A percentile compares a stretch with the other conserved stretches of the same genome.
phyloP scores from a whole-genome alignment of 1,140 invertebrate species.

The Trichonephila inaurata region DNA sequence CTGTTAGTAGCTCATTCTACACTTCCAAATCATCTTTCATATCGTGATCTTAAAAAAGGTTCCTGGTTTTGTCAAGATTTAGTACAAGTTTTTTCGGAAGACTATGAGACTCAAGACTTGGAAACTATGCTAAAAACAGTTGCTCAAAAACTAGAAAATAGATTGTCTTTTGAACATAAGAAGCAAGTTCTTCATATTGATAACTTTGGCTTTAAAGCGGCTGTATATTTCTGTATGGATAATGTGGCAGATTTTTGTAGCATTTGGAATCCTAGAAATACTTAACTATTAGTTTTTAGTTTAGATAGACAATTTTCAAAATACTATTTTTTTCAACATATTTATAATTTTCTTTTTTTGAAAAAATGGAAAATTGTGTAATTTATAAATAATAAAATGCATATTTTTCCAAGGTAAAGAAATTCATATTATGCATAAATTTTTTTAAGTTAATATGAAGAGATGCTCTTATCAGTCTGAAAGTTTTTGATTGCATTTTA shows the following conservation, averaged over 20 bases:
- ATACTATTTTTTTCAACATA: too few species aligned
- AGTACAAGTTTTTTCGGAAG: not conserved
- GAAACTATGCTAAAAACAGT: conserved; percentile 59
- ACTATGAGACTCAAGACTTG: conserved; percentile 4
- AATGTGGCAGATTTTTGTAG: not conserved
- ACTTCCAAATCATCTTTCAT: conserved; percentile 31
- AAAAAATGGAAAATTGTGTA: too few species aligned
- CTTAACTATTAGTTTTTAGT: too few species aligned
- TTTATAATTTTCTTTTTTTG: too few species aligned
- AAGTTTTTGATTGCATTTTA: too few species aligned
- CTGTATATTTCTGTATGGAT: not conserved
- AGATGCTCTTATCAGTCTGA: too few species aligned
- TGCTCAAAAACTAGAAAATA: not conserved
- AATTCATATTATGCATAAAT: too few species aligned
- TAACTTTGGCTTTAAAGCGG: conserved; percentile 11
- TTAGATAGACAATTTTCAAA: too few species aligned
- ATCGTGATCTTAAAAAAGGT: conserved; percentile 14
- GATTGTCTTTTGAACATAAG: not conserved
- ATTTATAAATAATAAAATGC: too few species aligned
- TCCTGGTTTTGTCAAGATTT: conserved; percentile 62
- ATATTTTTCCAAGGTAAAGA: too few species aligned
- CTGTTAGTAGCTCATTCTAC: conserved; percentile 37
- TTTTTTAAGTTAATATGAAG: too few species aligned
- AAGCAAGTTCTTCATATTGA: conserved; percentile 63
- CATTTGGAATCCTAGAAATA: not conserved